Percentiles rank a stretch among this genome's conserved stretches.
phyloP scores from a whole-genome alignment of 2,888 invertebrate genomes.

The Orchesellides sinensis region DNA sequence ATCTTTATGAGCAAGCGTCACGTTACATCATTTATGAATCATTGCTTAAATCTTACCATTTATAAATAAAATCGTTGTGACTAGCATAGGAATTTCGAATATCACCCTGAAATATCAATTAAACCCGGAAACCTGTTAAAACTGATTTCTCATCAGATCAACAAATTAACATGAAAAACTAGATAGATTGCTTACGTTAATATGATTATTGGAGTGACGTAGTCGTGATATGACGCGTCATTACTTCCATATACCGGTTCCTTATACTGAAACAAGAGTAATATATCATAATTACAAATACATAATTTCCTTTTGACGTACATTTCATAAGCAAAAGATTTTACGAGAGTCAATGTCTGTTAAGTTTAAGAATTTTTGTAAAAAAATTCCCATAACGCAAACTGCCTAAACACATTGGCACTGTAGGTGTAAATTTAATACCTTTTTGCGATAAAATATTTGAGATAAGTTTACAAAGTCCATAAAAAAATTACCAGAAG shows the following conservation, averaged over 20 bases:
- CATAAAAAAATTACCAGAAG: slow-evolving; percentile 22
- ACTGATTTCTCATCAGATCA: neutral
- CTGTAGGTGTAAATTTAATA: neutral
- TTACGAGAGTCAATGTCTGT: too few relatives aligned
- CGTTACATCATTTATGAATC: neutral
- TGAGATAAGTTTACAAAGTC: neutral
- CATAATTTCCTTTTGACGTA: neutral
- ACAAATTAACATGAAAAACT: neutral
- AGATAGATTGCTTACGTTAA: slow-evolving; percentile 27
- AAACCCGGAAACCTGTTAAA: neutral
- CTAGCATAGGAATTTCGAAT: slow-evolving; percentile 44
- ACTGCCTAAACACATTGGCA: neutral
- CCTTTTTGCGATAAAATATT: neutral
- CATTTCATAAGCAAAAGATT: neutral
- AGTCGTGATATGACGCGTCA: slow-evolving; percentile 27
- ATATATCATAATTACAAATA: neutral
- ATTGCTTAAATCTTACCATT: slow-evolving; percentile 25
- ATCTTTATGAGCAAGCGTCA: neutral
- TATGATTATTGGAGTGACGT: slow-evolving; percentile 44
- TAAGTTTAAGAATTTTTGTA: too few relatives aligned
- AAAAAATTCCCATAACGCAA: neutral
- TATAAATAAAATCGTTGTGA: slow-evolving; percentile 46
- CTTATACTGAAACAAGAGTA: slow-evolving; percentile 23
- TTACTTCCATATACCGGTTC: slow-evolving; percentile 42
- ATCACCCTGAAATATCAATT: slow-evolving; percentile 26